Conservation (phyloP, 2,113 vertebrate species). For the Toxotes jaculatrix region DNA sequence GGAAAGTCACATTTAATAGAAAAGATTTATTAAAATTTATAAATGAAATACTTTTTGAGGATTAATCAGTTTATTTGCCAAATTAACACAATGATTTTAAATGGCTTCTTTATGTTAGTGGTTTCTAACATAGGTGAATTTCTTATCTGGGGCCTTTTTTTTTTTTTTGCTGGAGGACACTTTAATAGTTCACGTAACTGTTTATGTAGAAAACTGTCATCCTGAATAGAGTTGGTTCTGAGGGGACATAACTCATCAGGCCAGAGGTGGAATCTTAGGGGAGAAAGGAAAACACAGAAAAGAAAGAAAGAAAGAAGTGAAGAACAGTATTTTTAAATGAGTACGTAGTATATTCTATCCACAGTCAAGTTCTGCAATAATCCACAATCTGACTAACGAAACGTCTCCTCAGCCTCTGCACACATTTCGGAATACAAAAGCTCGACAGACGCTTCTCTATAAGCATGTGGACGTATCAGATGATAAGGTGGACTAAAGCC, state of each 20-base stretch:
- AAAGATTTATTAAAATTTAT: background rate
- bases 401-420: background rate
- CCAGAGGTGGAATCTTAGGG: too few species aligned
- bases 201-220: too few species aligned
- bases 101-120: too few species aligned
- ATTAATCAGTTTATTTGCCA: too few species aligned
- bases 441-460: background rate
- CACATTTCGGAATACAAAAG: slow-evolving; percentile 2
- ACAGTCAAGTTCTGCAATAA: background rate
- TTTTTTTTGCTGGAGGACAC: background rate
- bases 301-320: background rate
- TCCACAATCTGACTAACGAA: background rate
- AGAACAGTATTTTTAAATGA: too few species aligned
- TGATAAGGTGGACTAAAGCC: slow-evolving; percentile 57
- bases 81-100: too few species aligned
- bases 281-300: background rate
- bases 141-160: background rate
- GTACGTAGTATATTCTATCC: background rate
- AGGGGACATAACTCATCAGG: too few species aligned
- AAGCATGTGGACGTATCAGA: slow-evolving; percentile 40
- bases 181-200: background rate
- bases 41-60: too few species aligned
- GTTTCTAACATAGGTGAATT: too few species aligned
- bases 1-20: background rate
- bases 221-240: too few species aligned